phyloP scores from a whole-genome alignment of 2,888 invertebrate species.

The Spodoptera exigua region DNA sequence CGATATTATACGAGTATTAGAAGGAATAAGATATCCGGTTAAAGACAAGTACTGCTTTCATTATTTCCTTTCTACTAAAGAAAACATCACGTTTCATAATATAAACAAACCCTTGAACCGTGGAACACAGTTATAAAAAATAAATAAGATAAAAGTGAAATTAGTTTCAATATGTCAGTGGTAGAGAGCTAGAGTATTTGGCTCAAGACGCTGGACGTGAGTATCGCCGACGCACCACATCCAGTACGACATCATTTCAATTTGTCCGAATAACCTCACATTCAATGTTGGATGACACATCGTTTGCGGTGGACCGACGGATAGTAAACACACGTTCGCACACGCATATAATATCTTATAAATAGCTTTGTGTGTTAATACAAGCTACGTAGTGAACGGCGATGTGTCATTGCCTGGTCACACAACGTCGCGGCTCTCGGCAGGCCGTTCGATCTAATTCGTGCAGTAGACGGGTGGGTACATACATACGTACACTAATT shows the following conservation, averaged over 20 bases:
- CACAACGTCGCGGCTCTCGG: conserved; percentile 65
- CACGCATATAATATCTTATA: conserved; percentile 81
- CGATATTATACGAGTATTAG: conserved; percentile 27
- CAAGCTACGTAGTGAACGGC: conserved; percentile 80
- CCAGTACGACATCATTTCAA: conserved; percentile 69
- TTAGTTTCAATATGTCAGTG: conserved; percentile 55
- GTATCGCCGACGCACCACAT: conserved; percentile 50
- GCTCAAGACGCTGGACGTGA: conserved; percentile 60
- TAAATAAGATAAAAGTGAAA: conserved; percentile 59
- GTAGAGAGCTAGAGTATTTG: conserved; percentile 68
- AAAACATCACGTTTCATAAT: conserved; percentile 7
- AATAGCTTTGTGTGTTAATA: conserved; percentile 85
- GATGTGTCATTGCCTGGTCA: conserved; percentile 81
- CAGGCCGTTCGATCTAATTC: conserved; percentile 66
- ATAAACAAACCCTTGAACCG: conserved; percentile 19
- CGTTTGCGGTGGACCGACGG: conserved; percentile 79
- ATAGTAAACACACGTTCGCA: conserved; percentile 85
- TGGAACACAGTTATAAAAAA: conserved; percentile 11
- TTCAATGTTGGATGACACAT: conserved; percentile 85
- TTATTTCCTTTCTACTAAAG: too few species aligned
- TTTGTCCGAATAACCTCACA: conserved; percentile 80
- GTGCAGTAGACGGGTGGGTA: conserved; percentile 73
- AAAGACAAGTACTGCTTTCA: too few species aligned
- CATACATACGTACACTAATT: conserved; percentile 71
- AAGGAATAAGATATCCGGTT: too few species aligned